phyloP scores from a whole-genome alignment of 2,888 invertebrate species.

The Melinopterus prodromus region DNA sequence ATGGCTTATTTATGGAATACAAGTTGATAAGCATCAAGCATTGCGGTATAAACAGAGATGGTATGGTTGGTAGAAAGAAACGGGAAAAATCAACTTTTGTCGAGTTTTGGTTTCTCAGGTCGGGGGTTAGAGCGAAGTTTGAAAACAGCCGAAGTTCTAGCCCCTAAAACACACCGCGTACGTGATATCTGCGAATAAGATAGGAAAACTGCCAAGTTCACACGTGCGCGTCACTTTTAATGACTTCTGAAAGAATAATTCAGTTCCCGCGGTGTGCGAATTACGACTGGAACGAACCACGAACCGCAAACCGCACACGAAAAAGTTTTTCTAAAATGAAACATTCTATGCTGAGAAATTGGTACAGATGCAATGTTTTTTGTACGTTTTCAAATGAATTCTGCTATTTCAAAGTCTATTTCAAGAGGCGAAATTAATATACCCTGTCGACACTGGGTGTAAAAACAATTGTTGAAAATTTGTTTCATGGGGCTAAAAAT shows the following conservation, averaged over 20 bases:
- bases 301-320: not conserved
- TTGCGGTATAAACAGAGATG: not conserved
- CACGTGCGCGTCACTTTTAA: constrained; percentile 49
- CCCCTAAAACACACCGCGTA: constrained; percentile 45
- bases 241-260: constrained; percentile 48
- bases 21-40: not conserved
- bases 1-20: not conserved
- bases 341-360: not conserved
- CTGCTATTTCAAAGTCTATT: too few species aligned
- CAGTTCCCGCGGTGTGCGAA: constrained; percentile 37
- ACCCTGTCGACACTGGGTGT: too few species aligned
- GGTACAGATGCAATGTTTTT: too few species aligned
- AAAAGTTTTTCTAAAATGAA: not conserved
- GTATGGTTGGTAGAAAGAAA: not conserved
- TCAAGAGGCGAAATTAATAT: too few species aligned
- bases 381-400: too few species aligned
- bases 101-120: not conserved
- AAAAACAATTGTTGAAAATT: too few species aligned
- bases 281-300: constrained; percentile 24
- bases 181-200: constrained; percentile 48
- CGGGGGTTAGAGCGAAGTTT: constrained; percentile 47
- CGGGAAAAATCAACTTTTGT: not conserved
- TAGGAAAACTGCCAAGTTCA: constrained; percentile 51
- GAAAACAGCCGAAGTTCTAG: constrained; percentile 47
- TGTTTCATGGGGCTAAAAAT: too few species aligned